Conservation (phyloP, 23 tunicate species). For the Trididemnum clinides region DNA sequence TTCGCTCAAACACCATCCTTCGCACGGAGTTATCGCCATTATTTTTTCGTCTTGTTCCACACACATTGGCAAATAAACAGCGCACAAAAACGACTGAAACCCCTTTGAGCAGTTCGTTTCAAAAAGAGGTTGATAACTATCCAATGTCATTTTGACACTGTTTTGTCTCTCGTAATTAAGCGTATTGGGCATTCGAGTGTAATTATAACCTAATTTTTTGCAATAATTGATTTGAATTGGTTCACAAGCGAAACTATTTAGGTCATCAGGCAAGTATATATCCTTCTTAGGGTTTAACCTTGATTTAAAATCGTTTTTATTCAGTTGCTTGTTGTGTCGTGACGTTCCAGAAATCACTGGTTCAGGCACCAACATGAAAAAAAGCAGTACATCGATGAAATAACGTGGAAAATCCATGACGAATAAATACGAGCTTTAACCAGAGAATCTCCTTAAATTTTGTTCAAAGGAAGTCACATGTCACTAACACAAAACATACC, state of each 20-base stretch:
- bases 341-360: neutral
- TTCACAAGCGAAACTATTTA: slow-evolving; percentile 36
- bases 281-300: too few relatives aligned
- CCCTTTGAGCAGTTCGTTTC: slow-evolving; percentile 60
- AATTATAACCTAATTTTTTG: slow-evolving; percentile 72
- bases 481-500: too few relatives aligned
- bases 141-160: slow-evolving; percentile 47
- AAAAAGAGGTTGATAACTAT: slow-evolving; percentile 47
- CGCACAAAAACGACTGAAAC: slow-evolving; percentile 68
- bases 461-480: too few relatives aligned
- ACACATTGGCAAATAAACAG: slow-evolving; percentile 75
- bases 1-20: slow-evolving; percentile 66
- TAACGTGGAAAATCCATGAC: too few relatives aligned
- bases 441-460: too few relatives aligned
- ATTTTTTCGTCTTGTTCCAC: neutral
- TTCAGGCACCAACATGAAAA: too few relatives aligned
- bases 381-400: too few relatives aligned
- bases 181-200: slow-evolving; percentile 56
- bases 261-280: neutral
- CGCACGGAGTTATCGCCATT: slow-evolving; percentile 64
- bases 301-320: too few relatives aligned
- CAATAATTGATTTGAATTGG: slow-evolving; percentile 51
- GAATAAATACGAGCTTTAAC: too few relatives aligned
- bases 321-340: too few relatives aligned
- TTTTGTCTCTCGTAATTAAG: slow-evolving; percentile 49